Percentiles rank a stretch among this genome's conserved stretches.
These are phyloP conservation scores for Disparrhopalites patrizii DNA, from an alignment of 2,888 invertebrate genomes.

Conservation along the genomic window DNA sequence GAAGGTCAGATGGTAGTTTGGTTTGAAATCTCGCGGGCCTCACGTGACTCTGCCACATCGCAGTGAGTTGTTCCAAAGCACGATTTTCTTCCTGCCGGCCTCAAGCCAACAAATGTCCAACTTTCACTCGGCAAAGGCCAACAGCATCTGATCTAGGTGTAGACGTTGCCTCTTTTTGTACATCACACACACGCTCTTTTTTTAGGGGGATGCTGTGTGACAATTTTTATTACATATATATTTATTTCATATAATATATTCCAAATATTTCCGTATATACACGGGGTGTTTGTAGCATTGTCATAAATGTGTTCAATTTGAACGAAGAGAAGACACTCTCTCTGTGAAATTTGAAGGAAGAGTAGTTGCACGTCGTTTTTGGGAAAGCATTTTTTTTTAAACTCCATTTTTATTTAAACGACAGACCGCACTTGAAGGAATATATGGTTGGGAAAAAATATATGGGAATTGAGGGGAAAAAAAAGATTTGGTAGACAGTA, in stretches of 20 bases:
- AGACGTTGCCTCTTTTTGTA: neutral
- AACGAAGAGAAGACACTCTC: too few relatives aligned
- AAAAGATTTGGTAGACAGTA: too few relatives aligned
- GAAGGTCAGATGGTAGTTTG: neutral
- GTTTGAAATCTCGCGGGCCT: slow-evolving; percentile 12
- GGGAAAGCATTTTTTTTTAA: too few relatives aligned
- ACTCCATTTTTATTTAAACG: too few relatives aligned
- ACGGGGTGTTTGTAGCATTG: too few relatives aligned
- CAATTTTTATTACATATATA: neutral
- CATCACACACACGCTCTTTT: neutral
- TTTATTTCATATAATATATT: neutral
- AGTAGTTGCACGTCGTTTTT: too few relatives aligned
- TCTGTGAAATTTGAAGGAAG: too few relatives aligned
- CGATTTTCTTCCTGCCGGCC: slow-evolving; percentile 13
- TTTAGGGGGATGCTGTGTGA: neutral
- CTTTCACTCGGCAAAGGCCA: slow-evolving; percentile 10
- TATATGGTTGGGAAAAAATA: too few relatives aligned
- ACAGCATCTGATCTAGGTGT: slow-evolving; percentile 7
- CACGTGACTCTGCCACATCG: slow-evolving; percentile 24
- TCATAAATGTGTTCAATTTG: too few relatives aligned
- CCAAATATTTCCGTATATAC: neutral
- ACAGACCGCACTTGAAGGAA: too few relatives aligned
- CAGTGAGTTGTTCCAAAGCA: slow-evolving; percentile 23
- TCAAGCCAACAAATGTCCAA: slow-evolving; percentile 16
- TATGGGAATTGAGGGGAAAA: too few relatives aligned